Conservation (phyloP, 2,113 vertebrate genomes). For the Lepidothrix coronata region DNA sequence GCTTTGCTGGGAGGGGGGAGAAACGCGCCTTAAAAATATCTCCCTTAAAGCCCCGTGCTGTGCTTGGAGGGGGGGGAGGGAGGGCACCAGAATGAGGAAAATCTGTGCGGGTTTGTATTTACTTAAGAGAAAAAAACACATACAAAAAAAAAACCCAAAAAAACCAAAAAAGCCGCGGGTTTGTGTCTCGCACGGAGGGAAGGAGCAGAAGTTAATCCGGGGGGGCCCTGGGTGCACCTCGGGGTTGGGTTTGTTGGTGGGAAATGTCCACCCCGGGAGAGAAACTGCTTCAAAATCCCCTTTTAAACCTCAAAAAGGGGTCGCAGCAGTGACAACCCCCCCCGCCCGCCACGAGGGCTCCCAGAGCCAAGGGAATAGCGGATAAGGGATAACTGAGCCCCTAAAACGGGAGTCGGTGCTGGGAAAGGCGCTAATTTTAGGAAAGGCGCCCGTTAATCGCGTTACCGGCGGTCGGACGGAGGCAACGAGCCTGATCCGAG, state of each 20-base stretch:
- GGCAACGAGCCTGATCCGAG: neutral
- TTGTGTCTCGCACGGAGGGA: neutral
- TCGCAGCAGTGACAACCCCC: neutral
- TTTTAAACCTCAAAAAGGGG: neutral
- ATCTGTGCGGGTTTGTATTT: neutral
- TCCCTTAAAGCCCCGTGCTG: neutral
- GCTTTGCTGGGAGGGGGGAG: neutral
- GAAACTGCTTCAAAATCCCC: neutral
- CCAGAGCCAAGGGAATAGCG: neutral
- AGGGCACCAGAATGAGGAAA: neutral
- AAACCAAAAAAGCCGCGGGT: neutral
- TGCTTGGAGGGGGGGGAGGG: neutral
- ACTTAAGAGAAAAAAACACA: neutral
- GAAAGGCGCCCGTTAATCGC: neutral
- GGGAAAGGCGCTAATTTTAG: neutral
- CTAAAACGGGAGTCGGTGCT: accelerated
- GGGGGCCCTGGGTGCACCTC: neutral
- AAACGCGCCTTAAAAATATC: neutral
- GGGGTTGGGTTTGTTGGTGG: neutral
- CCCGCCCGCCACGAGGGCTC: neutral
- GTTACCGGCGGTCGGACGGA: accelerated
- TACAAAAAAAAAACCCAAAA: no score
- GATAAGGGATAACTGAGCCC: neutral
- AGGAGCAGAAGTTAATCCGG: neutral
- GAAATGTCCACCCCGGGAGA: neutral